These are phyloP conservation scores for Aethes cnicana DNA, from an alignment of 2,888 invertebrate species.

Conservation along the genomic window DNA sequence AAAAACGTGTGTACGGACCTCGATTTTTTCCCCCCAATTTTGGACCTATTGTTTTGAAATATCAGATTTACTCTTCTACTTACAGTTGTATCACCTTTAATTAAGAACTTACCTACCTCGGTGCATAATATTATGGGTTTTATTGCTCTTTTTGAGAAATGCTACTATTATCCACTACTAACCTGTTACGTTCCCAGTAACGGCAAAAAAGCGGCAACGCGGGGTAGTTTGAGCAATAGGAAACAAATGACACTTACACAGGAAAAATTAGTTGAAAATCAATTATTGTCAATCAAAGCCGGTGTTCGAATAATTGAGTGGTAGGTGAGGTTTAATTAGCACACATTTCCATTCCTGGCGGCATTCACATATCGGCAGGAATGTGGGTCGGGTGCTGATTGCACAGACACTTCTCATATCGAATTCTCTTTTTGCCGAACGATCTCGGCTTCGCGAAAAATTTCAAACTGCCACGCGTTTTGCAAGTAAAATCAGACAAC, in stretches of 20 bases:
- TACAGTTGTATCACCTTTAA: no score
- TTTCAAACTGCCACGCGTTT: slow-evolving; percentile 78
- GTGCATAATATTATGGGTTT: no score
- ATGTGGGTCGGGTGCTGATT: slow-evolving; percentile 79
- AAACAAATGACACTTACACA: background rate
- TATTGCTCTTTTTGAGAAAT: no score
- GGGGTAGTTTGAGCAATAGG: no score
- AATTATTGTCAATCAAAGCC: slow-evolving; percentile 9
- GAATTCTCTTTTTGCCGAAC: slow-evolving; percentile 77
- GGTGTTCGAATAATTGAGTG: slow-evolving; percentile 10
- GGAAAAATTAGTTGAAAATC: slow-evolving; percentile 7
- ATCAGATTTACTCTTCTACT: no score
- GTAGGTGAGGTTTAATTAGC: slow-evolving; percentile 29
- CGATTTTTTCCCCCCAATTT: no score
- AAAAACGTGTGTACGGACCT: no score
- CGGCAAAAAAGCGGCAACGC: no score
- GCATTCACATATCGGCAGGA: slow-evolving; percentile 56
- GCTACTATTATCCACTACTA: no score
- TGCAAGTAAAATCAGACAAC: slow-evolving; percentile 82
- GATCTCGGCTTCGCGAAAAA: slow-evolving; percentile 74
- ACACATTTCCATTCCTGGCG: slow-evolving; percentile 8
- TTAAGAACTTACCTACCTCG: no score
- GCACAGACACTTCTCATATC: slow-evolving; percentile 74
- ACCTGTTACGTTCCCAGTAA: no score
- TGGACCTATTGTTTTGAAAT: no score